Conservation (phyloP, 2,113 vertebrate species). For the Struthio camelus region DNA sequence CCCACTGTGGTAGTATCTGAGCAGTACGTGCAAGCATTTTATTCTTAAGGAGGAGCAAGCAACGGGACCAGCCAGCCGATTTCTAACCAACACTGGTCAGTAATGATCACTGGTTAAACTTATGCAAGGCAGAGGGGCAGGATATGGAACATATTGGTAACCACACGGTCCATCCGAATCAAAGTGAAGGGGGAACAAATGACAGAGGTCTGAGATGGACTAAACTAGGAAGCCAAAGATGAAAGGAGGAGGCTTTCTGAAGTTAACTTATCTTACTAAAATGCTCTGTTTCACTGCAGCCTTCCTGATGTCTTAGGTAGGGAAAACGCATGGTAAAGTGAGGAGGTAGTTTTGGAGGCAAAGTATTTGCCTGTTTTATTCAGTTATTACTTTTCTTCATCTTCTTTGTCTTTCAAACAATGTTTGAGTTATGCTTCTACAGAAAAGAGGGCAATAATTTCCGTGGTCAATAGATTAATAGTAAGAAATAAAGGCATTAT, state of each 20-base stretch:
- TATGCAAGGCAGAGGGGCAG: not conserved
- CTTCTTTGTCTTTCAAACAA: not conserved
- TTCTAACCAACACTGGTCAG: not conserved
- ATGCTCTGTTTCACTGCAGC: not conserved
- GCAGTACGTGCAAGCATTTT: rapidly evolving
- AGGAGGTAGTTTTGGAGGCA: not conserved
- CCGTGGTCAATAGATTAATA: not conserved
- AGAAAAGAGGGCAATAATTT: not conserved
- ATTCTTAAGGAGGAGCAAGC: not conserved
- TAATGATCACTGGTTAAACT: not conserved
- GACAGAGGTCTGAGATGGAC: rapidly evolving
- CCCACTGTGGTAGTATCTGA: not conserved
- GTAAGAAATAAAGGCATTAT: not conserved
- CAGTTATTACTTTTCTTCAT: not conserved
- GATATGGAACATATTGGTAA: not conserved
- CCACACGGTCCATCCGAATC: not conserved
- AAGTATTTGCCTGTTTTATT: not conserved
- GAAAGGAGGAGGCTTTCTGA: not conserved
- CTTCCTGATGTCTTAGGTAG: not conserved
- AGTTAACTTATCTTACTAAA: not conserved
- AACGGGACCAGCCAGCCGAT: not conserved
- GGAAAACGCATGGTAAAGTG: not conserved
- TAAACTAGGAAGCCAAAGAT: not conserved
- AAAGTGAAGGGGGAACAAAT: not conserved
- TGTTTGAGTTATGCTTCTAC: not conserved